phyloP scores from a whole-genome alignment of 2,888 invertebrate species.

The Dendrolimus pini region DNA sequence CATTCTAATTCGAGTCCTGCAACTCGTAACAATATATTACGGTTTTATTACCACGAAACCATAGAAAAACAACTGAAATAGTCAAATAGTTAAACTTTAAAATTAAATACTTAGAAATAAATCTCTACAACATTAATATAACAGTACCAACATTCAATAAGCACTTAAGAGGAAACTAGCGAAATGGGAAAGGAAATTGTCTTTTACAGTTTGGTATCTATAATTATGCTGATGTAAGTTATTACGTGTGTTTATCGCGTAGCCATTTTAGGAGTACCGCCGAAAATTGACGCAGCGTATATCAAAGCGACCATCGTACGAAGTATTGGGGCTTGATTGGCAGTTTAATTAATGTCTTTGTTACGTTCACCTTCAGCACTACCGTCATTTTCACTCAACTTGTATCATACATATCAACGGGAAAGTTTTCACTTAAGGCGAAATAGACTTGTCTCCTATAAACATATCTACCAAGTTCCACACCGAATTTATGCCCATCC shows the following conservation, averaged over 20 bases:
- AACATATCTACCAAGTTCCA: too few species aligned
- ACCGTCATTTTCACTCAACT: neutral
- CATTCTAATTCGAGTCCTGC: too few species aligned
- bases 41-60: too few species aligned
- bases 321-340: constrained; percentile 35
- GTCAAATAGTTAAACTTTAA: too few species aligned
- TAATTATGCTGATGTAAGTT: neutral
- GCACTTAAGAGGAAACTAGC: too few species aligned
- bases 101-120: too few species aligned
- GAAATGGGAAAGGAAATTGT: neutral
- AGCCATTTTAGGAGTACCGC: constrained; percentile 7
- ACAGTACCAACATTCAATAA: too few species aligned
- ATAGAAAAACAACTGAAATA: too few species aligned
- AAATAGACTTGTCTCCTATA: too few species aligned
- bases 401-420: neutral
- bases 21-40: too few species aligned
- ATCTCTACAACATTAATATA: too few species aligned
- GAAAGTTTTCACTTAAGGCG: neutral
- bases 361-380: constrained; percentile 23
- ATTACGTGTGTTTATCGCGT: neutral
- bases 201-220: neutral
- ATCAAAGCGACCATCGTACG: constrained; percentile 33
- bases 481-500: too few species aligned
- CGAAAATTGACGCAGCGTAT: constrained; percentile 29
- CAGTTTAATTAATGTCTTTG: constrained; percentile 44